These are phyloP conservation scores for Dendrolimus kikuchii DNA, from an alignment of 1,140 invertebrate genomes.

Conservation along the genomic window DNA sequence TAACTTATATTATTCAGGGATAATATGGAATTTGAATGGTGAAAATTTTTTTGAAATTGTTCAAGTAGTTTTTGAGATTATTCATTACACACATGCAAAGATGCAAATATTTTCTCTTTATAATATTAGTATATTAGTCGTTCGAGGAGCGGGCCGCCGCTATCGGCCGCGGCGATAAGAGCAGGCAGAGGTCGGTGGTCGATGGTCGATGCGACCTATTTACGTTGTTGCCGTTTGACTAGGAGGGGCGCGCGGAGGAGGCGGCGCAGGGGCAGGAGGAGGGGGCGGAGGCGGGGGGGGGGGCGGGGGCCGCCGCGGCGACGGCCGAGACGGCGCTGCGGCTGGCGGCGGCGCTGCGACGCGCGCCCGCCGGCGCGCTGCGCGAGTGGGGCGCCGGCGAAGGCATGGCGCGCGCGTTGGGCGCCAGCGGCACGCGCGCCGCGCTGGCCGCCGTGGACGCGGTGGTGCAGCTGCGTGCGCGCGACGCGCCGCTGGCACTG, in stretches of 20 bases:
- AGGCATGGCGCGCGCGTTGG: conserved; percentile 12
- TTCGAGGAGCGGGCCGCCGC: no score
- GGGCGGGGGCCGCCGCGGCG: neutral
- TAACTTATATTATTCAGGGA: no score
- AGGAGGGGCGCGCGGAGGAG: neutral
- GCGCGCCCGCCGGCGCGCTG: conserved; percentile 8
- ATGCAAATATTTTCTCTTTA: no score
- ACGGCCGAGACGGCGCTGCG: conserved; percentile 3
- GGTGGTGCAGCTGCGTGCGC: conserved; percentile 19
- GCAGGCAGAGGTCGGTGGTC: no score
- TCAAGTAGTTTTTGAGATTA: no score
- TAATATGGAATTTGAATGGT: no score
- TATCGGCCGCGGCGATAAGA: no score
- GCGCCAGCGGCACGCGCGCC: conserved; percentile 37
- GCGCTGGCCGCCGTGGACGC: conserved; percentile 78
- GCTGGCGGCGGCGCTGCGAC: conserved; percentile 13
- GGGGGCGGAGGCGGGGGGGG: neutral
- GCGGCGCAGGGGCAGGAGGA: neutral
- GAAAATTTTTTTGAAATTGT: no score
- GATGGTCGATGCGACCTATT: no score
- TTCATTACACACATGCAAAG: no score
- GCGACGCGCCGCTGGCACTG: conserved; percentile 14
- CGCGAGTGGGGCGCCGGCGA: conserved; percentile 3
- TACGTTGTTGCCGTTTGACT: neutral
- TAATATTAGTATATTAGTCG: no score